phyloP scores from a whole-genome alignment of 2,113 vertebrate species.

The Perca flavescens region DNA sequence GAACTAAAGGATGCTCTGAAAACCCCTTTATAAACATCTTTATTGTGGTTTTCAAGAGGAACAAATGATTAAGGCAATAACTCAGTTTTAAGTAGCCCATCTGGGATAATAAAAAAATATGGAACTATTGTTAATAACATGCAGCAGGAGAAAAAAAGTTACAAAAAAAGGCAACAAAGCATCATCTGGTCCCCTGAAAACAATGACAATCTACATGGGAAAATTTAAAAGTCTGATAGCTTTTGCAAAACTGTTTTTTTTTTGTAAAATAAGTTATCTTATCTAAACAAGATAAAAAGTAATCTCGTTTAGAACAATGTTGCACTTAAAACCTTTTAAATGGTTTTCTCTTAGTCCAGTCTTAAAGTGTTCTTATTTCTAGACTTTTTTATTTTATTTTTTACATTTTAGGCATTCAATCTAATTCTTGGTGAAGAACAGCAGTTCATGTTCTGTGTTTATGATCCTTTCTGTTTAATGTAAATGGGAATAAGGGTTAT shows the following conservation, averaged over 20 bases:
- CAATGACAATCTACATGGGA: background rate
- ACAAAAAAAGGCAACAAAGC: background rate
- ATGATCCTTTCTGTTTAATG: background rate
- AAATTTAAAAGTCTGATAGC: background rate
- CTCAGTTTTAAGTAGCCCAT: background rate
- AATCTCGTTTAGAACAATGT: background rate
- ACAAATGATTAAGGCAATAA: constrained; percentile 12
- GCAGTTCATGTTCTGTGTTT: background rate
- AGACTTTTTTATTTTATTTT: background rate
- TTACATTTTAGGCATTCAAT: background rate
- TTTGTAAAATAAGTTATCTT: background rate
- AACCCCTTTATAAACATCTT: background rate
- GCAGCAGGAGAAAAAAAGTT: background rate
- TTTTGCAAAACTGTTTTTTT: background rate
- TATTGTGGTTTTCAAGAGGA: constrained; percentile 18
- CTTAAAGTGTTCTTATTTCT: background rate
- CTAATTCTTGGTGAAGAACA: background rate
- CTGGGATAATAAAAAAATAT: background rate
- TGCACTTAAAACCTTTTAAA: background rate
- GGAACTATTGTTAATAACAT: background rate
- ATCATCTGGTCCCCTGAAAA: background rate
- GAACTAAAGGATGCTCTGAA: constrained; percentile 4
- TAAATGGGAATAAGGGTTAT: background rate
- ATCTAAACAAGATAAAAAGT: background rate
- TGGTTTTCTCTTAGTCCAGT: background rate